Base-by-base conservation (phyloP, 2,113 vertebrate genomes). In the Okapia johnstoni region DNA sequence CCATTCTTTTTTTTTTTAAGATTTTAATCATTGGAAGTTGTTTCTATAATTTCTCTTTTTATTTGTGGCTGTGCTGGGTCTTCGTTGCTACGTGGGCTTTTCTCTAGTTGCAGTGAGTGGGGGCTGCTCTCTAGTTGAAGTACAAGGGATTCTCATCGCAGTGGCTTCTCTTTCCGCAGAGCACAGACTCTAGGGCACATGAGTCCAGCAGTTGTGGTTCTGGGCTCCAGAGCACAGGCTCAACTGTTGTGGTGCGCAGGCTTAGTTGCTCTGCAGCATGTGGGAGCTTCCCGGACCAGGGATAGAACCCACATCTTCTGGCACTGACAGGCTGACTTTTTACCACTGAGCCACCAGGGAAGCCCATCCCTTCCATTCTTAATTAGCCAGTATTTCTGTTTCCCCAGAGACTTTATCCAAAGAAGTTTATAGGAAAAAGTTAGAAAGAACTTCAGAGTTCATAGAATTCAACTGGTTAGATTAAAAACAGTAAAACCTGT, bases 401-500 rank as follows among this genome's bases (percentile, higher is more conserved):
- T 7, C n/a, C 30, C 26, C 26, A 80, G 12, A 70, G 40, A 79
- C 52, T 54, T 85, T 79, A 80, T 58, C 16, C 50, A 90, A 70
- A 95, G 6, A 85, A 70, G 5, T 54, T 36, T 25, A 52, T 4
- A 81, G 46, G 81, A 19, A 66, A 95, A 85, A n/a, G 19, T 61
- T 40, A 92, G 3, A 3, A 85, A 90, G 33, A 48, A 94, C 0
- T n/a, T 73, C 52, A 89, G 43, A 94, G n/a, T 81, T 73, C 12
- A 17, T 25, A 54, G 36, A 50, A 17, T 30, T 48, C 52, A 14
- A 60, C 26, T 48, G 4, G 30, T 58, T 58, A n/a, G 4, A 60
- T 33, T 54, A 88, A 83, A 85, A 89, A 48, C 17, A 85, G 46
- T 94, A 79, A 96, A 79, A 83, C 36, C 70, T 76, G 40, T 85